phyloP scores from a whole-genome alignment of 2,797 vertebrate species.

The Lerista edwardsae region DNA sequence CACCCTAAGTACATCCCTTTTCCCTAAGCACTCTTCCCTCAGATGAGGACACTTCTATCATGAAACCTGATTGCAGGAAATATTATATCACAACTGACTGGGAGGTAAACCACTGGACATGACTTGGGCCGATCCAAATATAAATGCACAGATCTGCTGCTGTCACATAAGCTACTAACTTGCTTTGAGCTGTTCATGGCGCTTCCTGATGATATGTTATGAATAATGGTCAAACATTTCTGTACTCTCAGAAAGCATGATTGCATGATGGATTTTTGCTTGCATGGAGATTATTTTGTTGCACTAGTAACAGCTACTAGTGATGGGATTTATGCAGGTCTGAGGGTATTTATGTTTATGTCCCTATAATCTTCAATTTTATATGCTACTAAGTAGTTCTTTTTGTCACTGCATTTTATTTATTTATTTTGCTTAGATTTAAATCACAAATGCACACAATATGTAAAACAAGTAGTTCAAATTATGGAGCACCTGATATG shows the following conservation, averaged over 20 bases:
- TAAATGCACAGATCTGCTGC: not conserved
- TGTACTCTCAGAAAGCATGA: slow-evolving; percentile 81
- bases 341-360: slow-evolving; percentile 41
- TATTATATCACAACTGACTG: not conserved
- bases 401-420: slow-evolving; percentile 49
- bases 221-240: slow-evolving; percentile 59
- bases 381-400: slow-evolving; percentile 33
- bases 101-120: not conserved
- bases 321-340: slow-evolving; percentile 59
- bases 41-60: not conserved
- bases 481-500: slow-evolving; percentile 36
- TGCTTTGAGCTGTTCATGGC: slow-evolving; percentile 69
- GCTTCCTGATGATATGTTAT: slow-evolving; percentile 71
- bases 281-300: slow-evolving; percentile 81
- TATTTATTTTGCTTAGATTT: slow-evolving; percentile 31
- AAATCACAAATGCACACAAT: slow-evolving; percentile 30
- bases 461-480: slow-evolving; percentile 22
- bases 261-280: slow-evolving; percentile 84
- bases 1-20: not conserved
- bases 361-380: slow-evolving; percentile 57
- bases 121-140: not conserved
- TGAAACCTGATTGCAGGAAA: not conserved
- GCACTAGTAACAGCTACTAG: slow-evolving; percentile 48
- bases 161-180: slow-evolving; percentile 75
- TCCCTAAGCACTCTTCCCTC: not conserved